Conservation (phyloP, 2,888 invertebrate species). For the Elmis aenea region DNA sequence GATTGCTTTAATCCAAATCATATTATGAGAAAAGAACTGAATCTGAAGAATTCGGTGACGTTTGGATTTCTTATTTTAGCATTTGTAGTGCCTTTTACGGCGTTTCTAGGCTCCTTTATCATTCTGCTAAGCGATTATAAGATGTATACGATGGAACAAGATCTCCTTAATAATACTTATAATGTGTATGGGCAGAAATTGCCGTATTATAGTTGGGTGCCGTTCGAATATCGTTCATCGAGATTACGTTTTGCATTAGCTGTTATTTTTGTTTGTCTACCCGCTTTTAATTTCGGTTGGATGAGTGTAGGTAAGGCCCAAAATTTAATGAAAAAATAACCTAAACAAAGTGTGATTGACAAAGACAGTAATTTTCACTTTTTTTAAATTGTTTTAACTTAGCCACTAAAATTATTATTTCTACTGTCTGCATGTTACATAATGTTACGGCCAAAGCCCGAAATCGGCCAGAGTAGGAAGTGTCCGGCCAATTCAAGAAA, state of each 20-base stretch:
- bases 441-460: no score
- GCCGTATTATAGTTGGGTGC: conserved; percentile 23
- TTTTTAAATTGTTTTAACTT: no score
- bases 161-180: conserved; percentile 8
- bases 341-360: no score
- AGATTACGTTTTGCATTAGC: conserved; percentile 13
- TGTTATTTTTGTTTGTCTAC: conserved; percentile 19
- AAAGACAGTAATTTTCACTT: no score
- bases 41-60: conserved; percentile 18
- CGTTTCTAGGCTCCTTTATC: conserved; percentile 9
- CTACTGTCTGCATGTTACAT: no score
- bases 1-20: conserved; percentile 19
- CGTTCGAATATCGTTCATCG: conserved; percentile 17
- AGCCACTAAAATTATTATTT: no score
- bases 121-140: conserved; percentile 12
- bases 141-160: conserved; percentile 3
- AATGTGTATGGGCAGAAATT: conserved; percentile 24
- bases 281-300: conserved; percentile 19
- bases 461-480: no score
- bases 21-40: conserved; percentile 21
- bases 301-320: conserved; percentile 17
- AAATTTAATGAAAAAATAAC: neutral
- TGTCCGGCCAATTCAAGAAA: no score
- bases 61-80: conserved; percentile 8
- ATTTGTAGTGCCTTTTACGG: conserved; percentile 12